Evolutionary conservation across 37 sponge, comb jelly and placozoan genomes (phyloP).

Genomic region (Haliclona indistincta): DNA sequence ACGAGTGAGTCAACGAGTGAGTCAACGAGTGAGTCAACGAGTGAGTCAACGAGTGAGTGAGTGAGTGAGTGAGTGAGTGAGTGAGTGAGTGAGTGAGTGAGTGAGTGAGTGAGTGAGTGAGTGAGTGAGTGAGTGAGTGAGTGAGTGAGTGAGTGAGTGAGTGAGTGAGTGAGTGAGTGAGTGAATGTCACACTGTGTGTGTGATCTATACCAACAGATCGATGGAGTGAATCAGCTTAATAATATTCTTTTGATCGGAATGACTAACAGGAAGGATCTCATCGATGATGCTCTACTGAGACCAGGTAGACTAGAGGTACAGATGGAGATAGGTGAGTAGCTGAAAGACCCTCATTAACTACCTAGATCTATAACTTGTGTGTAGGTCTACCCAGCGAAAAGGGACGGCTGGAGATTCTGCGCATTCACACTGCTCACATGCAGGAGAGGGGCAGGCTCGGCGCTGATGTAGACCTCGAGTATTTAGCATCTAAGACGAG

Average conservation of each 20-base stretch:
- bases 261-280: constrained; percentile 96
- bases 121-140: constrained; percentile 40
- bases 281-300: constrained; percentile 98
- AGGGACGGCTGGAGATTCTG: constrained; percentile 91
- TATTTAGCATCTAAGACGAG: constrained; percentile 74
- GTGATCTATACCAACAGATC: constrained; percentile 39
- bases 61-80: constrained; percentile 27
- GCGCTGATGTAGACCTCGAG: constrained; percentile 65
- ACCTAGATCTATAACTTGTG: not conserved
- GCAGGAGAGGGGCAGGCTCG: constrained; percentile 61
- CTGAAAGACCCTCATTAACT: not conserved
- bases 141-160: constrained; percentile 34
- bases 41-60: constrained; percentile 1
- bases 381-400: constrained; percentile 88
- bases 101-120: constrained; percentile 35
- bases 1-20: not conserved
- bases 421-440: constrained; percentile 90
- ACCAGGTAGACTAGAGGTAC: constrained; percentile 93
- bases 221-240: constrained; percentile 99
- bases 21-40: not conserved
- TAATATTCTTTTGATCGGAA: constrained; percentile 98
- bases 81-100: constrained; percentile 25
- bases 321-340: constrained; percentile 91
- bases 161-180: not conserved
- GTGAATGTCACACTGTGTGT: not conserved